Base-by-base conservation (phyloP, 53 echinoderm and acorn worm genomes). In the Stichopus horrens region DNA sequence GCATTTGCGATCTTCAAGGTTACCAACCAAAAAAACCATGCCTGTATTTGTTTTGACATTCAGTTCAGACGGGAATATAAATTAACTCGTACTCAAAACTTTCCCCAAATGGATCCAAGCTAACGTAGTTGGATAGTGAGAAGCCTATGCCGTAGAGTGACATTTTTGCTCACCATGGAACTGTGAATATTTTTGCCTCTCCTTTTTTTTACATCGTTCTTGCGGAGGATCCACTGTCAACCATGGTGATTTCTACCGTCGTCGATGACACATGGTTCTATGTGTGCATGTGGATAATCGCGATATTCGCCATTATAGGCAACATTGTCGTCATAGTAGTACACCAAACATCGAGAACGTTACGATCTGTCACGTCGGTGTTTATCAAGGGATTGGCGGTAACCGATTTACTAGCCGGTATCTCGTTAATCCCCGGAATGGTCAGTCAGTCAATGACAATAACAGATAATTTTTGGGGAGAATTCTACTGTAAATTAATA, bases 401-500 rank as follows among this genome's bases (percentile, higher is more conserved):
- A 5, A 88, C 91, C 66, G 94, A 93, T 76, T 74, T 93, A 74
- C 63, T 91, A 67, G 89, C 91, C 7, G 94, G 91, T 18, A 23
- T 88, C 58, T 65, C 91, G 51, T 19, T 88, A 16, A 57, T 93
- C 1, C 94, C 94, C 7, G 77, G 91, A 14, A 78, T 90, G 66
- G 55, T 89, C 21, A 54, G 52, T 13, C 52, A 76, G 53, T 89
- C 91, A 0, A 83, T 86, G n/a, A 73, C 74, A 5, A 53, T 87
- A 4, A 75, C 16, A 54, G 21, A 83, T 53, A 83, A 89, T 53
- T 59, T 89, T 54, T 60, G 82, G 67, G 96, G 96, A 8, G 92
- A 90, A 9, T 53, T 96, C 37, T 96, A 96, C 88, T 96, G 96
- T 68, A 94, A 92, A 52, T 76, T 96, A 58, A 89, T 96, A 9